Evolutionary conservation across 2,888 invertebrate species (phyloP).

Genomic region (Rhyacophila evoluta): DNA sequence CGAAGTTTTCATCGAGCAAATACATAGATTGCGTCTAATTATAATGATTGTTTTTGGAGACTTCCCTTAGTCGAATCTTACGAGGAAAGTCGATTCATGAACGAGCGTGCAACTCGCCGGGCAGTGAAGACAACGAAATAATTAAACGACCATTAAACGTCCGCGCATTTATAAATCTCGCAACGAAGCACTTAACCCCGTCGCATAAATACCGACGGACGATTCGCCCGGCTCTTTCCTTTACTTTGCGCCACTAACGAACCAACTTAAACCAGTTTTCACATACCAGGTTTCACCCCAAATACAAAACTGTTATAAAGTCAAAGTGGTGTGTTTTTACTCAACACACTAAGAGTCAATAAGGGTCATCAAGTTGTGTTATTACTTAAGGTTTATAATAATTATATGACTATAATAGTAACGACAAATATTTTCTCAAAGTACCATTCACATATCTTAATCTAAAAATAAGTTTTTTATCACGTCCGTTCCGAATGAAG

Average conservation of each 20-base stretch:
- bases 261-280: slow-evolving; percentile 32
- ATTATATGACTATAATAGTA: too few relatives aligned
- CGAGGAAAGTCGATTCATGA: not conserved
- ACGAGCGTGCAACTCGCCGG: not conserved
- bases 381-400: too few relatives aligned
- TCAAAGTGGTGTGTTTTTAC: not conserved
- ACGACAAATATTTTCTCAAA: too few relatives aligned
- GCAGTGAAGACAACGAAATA: slow-evolving; percentile 46
- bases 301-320: not conserved
- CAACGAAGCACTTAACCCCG: slow-evolving; percentile 48
- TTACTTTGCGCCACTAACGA: slow-evolving; percentile 29
- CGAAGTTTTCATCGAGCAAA: too few relatives aligned
- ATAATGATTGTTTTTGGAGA: not conserved
- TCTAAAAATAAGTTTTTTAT: too few relatives aligned
- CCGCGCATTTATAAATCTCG: slow-evolving; percentile 44
- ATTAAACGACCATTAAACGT: slow-evolving; percentile 50
- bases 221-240: slow-evolving; percentile 36
- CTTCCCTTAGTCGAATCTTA: not conserved
- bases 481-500: too few relatives aligned
- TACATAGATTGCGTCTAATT: too few relatives aligned
- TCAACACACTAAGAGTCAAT: too few relatives aligned
- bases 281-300: not conserved
- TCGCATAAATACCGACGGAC: slow-evolving; percentile 38
- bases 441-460: too few relatives aligned
- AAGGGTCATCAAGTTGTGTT: too few relatives aligned